Evolutionary conservation across 2,797 vertebrate genomes (phyloP), one percentile per base, ranked within the genome.

Genomic region (Ctenopoma kingsleyae): DNA sequence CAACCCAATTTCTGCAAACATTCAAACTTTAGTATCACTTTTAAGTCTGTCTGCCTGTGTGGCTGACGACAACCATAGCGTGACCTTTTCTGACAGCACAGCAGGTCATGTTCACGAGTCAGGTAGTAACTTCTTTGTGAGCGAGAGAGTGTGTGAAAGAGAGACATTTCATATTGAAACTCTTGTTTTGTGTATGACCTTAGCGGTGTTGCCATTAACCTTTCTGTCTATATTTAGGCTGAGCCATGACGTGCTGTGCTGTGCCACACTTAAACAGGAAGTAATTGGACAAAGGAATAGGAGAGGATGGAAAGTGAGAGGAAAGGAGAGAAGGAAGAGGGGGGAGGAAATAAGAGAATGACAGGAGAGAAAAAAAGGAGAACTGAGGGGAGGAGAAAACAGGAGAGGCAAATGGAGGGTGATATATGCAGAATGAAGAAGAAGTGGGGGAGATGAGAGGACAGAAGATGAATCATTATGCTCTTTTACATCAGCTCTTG

Each of bases 161-260:
- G 35, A 36, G 35, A 36, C 2, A 2, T 11, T 41, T 82, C 83
- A 83, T 76, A 74, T 86, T 74, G 47, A 86, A 81, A 66, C 56
- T 66, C 74, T n/a, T 41, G 75, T 47, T n/a, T 61, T 48, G 69
- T 64, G 80, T 78, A 59, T 64, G 81, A 92, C 91, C 88, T 78
- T 76, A 65, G 58, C 20, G 35, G 49, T 72, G 84, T 86, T 71
- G 86, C 87, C 91, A 93, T 94, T 95, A 94, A 94, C 94, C 93
- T 94, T 93, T 87, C 84, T 78, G 85, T 88, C 91, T 91, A 89
- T 89, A 91, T 93, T 92, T 93, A 92, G 93, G 86, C 83, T 27
- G 71, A 75, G 82, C 74, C 56, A 22, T 76, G 75, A 83, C 91
- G 59, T 73, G 82, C 89, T 84, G 88, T 52, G 89, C 88, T 68